phyloP scores from a whole-genome alignment of 2,888 invertebrate genomes.

The Andrena bucephala region DNA sequence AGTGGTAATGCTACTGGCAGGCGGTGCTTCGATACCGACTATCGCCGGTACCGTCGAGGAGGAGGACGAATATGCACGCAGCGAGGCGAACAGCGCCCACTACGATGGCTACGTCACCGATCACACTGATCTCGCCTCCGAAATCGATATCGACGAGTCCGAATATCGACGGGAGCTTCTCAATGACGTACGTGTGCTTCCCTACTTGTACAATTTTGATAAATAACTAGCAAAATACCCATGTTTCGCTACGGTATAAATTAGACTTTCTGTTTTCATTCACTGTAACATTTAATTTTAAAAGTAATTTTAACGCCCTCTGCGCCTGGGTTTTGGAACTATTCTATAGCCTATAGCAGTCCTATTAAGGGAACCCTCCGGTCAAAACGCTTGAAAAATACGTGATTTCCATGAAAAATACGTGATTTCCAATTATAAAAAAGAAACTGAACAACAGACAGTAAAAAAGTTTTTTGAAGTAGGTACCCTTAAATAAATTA shows the following conservation, averaged over 20 bases:
- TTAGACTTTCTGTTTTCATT: too few species aligned
- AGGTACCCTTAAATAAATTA: too few species aligned
- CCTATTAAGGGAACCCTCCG: too few species aligned
- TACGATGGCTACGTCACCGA: conserved; percentile 90
- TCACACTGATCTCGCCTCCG: conserved; percentile 92
- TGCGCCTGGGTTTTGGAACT: too few species aligned
- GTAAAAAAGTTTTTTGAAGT: too few species aligned
- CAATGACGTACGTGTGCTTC: conserved; percentile 89
- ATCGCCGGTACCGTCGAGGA: conserved; percentile 83
- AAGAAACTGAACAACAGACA: too few species aligned
- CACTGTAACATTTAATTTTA: not conserved
- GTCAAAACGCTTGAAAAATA: too few species aligned
- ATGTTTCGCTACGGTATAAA: too few species aligned
- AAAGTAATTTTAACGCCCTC: not conserved
- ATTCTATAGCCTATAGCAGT: too few species aligned
- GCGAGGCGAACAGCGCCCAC: conserved; percentile 81
- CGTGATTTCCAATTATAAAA: too few species aligned
- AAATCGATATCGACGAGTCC: conserved; percentile 89
- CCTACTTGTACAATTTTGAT: not conserved
- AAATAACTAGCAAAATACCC: too few species aligned
- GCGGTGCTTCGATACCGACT: conserved; percentile 82
- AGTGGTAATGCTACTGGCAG: conserved; percentile 82
- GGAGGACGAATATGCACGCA: conserved; percentile 81
- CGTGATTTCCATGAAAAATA: too few species aligned
- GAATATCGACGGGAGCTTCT: conserved; percentile 91